Evolutionary conservation across 2,888 invertebrate genomes (phyloP), one percentile per base, ranked within the genome.

Genomic region (Caenorhabditis sp.): DNA sequence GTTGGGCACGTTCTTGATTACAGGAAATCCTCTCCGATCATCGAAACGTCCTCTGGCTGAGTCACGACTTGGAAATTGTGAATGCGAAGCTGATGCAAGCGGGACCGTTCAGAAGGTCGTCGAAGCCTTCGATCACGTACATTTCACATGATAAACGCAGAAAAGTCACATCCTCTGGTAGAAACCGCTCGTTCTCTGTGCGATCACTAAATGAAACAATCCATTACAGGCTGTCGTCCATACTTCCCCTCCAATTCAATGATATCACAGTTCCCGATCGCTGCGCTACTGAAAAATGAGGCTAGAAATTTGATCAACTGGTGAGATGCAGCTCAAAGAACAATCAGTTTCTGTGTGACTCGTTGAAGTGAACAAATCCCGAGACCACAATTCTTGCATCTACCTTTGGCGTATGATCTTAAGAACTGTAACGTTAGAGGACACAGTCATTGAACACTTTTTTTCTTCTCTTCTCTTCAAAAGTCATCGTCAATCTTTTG

Each of bases 71-170:
- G 27, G 76, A 76, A 61, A 53, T 76, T 59, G 48, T 65, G 27
- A 65, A 65, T 15, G 35, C 52, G 0, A 71, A 76, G 26, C 62
- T 75, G 59, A 61, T 68, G 45, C 55, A 75, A 59, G 35, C 52
- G 17, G 52, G 46, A 11, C 61, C 61, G 39, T 74, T 74, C 43
- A 43, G 66, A 46, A 50, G 41, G 50, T 39, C 59, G 27, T 71
- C 68, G 26, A 59, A 63, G 27, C 20, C 20, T 3, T 22, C 65
- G n/a, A 27, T 76, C 52, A 62, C 68, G n/a, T 76, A 55, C n/a
- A 55, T 71, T 70, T 68, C 70, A 76, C 70, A 66, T 76, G 75
- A 76, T 53, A 63, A 27, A 35, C 50, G 53, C 24, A 56, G 59
- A 39, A 70, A 70, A 76, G 55, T 70, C 58, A 58, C 59, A 50